phyloP scores from a whole-genome alignment of 2,888 invertebrate species.

The Diabrotica balteata region DNA sequence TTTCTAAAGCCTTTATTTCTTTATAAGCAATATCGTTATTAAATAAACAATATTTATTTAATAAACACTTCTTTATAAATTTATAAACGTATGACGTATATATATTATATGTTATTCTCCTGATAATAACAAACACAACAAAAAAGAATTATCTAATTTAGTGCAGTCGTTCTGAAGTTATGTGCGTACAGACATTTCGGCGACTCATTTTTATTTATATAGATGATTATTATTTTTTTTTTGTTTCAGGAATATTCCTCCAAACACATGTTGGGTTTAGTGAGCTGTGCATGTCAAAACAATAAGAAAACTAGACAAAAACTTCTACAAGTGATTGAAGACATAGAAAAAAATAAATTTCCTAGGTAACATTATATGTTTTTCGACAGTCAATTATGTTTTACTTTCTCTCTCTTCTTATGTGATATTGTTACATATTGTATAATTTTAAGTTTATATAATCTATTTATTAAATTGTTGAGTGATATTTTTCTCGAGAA shows the following conservation, averaged over 20 bases:
- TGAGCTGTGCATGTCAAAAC: conserved; percentile 86
- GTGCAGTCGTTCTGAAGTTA: too few species aligned
- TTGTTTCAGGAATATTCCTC: conserved; percentile 79
- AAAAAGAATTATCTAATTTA: too few species aligned
- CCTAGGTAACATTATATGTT: conserved; percentile 40
- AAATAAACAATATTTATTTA: too few species aligned
- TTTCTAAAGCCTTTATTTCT: too few species aligned
- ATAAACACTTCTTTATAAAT: too few species aligned
- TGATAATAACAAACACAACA: too few species aligned
- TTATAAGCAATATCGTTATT: too few species aligned
- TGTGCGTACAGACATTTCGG: too few species aligned
- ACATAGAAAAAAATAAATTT: conserved; percentile 50
- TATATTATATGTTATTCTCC: too few species aligned
- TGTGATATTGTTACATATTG: conserved; percentile 40
- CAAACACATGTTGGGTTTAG: conserved; percentile 84
- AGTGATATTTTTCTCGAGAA: conserved; percentile 26
- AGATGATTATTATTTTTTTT: too few species aligned
- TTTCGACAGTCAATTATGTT: conserved; percentile 8
- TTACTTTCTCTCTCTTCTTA: conserved; percentile 31
- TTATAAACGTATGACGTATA: too few species aligned
- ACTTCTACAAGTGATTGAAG: conserved; percentile 76
- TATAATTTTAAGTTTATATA: conserved; percentile 23
- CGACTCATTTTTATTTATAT: too few species aligned
- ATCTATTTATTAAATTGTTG: conserved; percentile 23
- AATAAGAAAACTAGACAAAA: conserved; percentile 87